These are phyloP conservation scores for Channa argus DNA, from an alignment of 2,113 vertebrate genomes.

Conservation along the genomic window DNA sequence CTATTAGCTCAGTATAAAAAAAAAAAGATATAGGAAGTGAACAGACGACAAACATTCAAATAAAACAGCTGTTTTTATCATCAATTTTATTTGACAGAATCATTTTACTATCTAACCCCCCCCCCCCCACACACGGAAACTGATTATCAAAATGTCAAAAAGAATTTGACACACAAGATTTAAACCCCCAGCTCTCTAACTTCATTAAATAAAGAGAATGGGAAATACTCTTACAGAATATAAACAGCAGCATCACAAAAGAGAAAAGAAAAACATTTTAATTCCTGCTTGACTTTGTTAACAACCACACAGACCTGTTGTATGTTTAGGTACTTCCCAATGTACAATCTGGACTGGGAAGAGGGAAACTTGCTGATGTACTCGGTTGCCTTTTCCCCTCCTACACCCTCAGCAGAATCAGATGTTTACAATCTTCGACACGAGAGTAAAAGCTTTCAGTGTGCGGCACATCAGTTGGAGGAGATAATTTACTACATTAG, in stretches of 20 bases:
- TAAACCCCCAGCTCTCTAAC: slow-evolving; percentile 38
- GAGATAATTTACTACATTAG: slow-evolving; percentile 52
- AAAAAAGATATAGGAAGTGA: background rate
- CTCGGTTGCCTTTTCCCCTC: background rate
- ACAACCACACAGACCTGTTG: slow-evolving; percentile 58
- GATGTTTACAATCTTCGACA: slow-evolving; percentile 11
- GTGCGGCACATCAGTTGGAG: slow-evolving; percentile 33
- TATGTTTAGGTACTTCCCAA: slow-evolving; percentile 53
- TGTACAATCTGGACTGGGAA: slow-evolving; percentile 20
- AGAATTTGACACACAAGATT: slow-evolving; percentile 33
- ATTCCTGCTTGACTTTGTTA: slow-evolving; percentile 57
- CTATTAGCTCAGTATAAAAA: background rate
- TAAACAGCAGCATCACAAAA: slow-evolving; percentile 64
- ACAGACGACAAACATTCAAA: background rate
- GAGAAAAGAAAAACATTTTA: slow-evolving; percentile 48
- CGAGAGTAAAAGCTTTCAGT: slow-evolving; percentile 19
- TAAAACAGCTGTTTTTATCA: background rate
- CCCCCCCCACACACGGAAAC: slow-evolving; percentile 4
- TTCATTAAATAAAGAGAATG: slow-evolving; percentile 15
- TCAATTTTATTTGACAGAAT: slow-evolving; percentile 64
- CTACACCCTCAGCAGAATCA: slow-evolving; percentile 10
- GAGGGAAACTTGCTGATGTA: slow-evolving; percentile 31
- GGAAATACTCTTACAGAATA: slow-evolving; percentile 34
- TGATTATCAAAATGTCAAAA: slow-evolving; percentile 29
- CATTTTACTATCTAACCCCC: too few relatives aligned